Evolutionary conservation across 1,140 invertebrate species (phyloP), one percentile per base, ranked within the genome.

Genomic region (Chelonus insularis): DNA sequence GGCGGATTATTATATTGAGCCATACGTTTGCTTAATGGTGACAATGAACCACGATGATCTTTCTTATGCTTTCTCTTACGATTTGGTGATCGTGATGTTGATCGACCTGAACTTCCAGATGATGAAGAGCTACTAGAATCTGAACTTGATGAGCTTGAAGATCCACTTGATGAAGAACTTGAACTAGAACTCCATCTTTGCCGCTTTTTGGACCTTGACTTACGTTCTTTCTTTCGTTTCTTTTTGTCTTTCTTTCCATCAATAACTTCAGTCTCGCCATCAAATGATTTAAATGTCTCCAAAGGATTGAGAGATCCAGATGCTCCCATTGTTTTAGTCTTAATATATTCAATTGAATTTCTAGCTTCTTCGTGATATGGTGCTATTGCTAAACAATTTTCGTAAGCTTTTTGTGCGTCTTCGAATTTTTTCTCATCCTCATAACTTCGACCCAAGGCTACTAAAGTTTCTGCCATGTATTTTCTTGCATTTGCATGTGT

Each of bases 401-500:
- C 89, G 68, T 94, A 95, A 0, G 89, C 88, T 63, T 91, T 91
- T 16, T 91, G 84, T 2, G 93, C 93, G 61, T 94, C 91, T n/a
- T 92, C 87, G 41, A 89, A 86, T 68, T 93, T 92, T 67, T 91
- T 91, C 65, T 92, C 90, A 67, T 93, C 91, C 73, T 93, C 91
- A 72, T 90, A 92, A 72, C 90, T 93, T 62, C 90, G 86, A 69
- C 87, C 93, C 67, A 90, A 80, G 0, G 94, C 95, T 1, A 96
- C 89, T 9, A 97, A 78, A 1, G 95, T 97, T 77, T 97, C 94
- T 16, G 92, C 91, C 84, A 96, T 88, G 81, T 97, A 98, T 79
- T 96, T 96, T 52, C 91, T 87, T 37, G 94, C 95, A 85, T 98
- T 97, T n/a, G 87, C 87, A 82, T 98, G 95, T 58, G 87, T 91